Percentiles rank a stretch among this genome's conserved stretches.
phyloP scores from a whole-genome alignment of 2,113 vertebrate genomes.

The Plectropomus leopardus region DNA sequence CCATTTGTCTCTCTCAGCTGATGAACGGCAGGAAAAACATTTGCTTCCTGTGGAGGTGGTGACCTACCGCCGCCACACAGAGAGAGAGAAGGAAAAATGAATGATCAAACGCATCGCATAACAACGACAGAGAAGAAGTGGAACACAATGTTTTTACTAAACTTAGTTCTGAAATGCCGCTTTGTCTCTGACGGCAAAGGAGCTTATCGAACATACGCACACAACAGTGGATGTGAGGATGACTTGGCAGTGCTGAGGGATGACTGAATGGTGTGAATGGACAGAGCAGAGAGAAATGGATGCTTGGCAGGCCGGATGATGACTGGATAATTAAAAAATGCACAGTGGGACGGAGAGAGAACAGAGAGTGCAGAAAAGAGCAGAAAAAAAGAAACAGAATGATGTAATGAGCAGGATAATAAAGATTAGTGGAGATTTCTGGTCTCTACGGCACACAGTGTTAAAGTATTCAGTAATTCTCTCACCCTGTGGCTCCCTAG shows the following conservation, averaged over 20 bases:
- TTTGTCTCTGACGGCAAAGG: slow-evolving; percentile 24
- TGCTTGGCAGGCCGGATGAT: slow-evolving; percentile 22
- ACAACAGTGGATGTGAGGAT: slow-evolving; percentile 3
- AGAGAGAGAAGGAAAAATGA: slow-evolving; percentile 20
- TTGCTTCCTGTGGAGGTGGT: slow-evolving; percentile 97
- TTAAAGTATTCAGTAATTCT: slow-evolving; percentile 16
- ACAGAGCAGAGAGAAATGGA: slow-evolving; percentile 18
- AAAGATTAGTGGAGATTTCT: slow-evolving; percentile 42
- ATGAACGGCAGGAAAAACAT: slow-evolving; percentile 98
- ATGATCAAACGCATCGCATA: slow-evolving; percentile 35
- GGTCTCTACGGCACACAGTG: slow-evolving; percentile 7
- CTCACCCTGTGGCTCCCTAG: not conserved
- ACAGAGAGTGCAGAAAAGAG: not conserved
- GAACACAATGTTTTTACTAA: slow-evolving; percentile 31
- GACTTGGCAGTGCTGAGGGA: slow-evolving; percentile 42
- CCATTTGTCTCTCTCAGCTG: slow-evolving; percentile 99
- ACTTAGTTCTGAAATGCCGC: slow-evolving; percentile 34
- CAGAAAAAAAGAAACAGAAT: not conserved
- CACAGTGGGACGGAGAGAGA: slow-evolving; percentile 7
- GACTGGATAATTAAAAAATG: slow-evolving; percentile 39
- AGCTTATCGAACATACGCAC: slow-evolving; percentile 9
- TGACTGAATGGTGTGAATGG: slow-evolving; percentile 34
- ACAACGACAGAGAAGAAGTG: slow-evolving; percentile 11
- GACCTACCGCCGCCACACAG: slow-evolving; percentile 85
- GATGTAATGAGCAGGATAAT: slow-evolving; percentile 39